These are phyloP conservation scores for Leptinotarsa juncta DNA, from an alignment of 2,888 invertebrate species.

Conservation along the genomic window DNA sequence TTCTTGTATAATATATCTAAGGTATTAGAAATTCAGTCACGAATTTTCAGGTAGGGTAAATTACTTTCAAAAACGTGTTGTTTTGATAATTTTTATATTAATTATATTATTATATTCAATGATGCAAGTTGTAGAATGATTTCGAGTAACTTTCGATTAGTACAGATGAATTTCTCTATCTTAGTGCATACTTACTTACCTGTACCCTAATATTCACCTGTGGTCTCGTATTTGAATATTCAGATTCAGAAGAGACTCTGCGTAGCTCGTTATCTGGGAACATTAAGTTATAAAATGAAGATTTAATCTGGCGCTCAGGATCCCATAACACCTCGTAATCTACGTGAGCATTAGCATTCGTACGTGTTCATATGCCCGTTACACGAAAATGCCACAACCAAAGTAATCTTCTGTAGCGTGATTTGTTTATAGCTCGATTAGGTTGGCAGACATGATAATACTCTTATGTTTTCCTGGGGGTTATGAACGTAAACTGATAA, in stretches of 20 bases:
- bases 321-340: conserved; percentile 50
- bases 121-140: too few species aligned
- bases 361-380: conserved; percentile 38
- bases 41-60: too few species aligned
- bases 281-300: conserved; percentile 51
- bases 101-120: too few species aligned
- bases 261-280: conserved; percentile 44
- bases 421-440: conserved; percentile 7
- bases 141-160: too few species aligned
- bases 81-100: too few species aligned
- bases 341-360: conserved; percentile 51
- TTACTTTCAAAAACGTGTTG: too few species aligned
- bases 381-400: conserved; percentile 24
- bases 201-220: background rate
- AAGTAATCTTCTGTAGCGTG: conserved; percentile 1
- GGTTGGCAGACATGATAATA: conserved; percentile 2
- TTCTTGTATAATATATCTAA: too few species aligned
- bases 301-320: conserved; percentile 49
- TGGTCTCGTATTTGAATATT: conserved; percentile 10
- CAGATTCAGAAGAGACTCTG: conserved; percentile 8
- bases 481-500: background rate
- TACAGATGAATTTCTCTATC: too few species aligned
- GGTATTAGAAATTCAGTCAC: too few species aligned
- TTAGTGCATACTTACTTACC: too few species aligned
- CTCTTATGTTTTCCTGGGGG: background rate